Evolutionary conservation across 1,140 invertebrate species (phyloP), one percentile per base, ranked within the genome.

Genomic region (Diploscapter pachys): DNA sequence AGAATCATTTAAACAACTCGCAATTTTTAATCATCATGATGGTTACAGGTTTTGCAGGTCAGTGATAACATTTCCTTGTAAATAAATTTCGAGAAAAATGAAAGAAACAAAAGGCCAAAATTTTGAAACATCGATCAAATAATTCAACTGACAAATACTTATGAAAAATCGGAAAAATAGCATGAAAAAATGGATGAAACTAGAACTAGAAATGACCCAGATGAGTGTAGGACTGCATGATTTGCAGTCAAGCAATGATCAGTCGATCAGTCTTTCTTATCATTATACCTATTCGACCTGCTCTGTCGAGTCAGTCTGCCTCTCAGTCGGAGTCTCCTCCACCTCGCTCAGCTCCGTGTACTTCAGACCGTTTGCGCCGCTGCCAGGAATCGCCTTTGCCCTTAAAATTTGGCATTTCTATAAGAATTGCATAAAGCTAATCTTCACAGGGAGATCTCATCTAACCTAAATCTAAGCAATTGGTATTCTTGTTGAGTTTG

Each of bases 341-440:
- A 49, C 50, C 5, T 13, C 56, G 11, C 56, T 70, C 55, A 70
- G 49, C 52, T 70, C 68, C 13, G 59, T 56, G 48, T 70, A 70
- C 11, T 70, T 56, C 49, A 70, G 68, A 56, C 68, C 68, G 68
- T 70, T 70, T 70, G 59, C 68, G 68, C 56, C 68, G 68, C 68
- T 70, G 56, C 68, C 68, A 70, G 68, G 63, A 56, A 59, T 70
- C 68, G 68, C 62, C 62, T 59, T 70, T 70, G 68, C 68, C 68
- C 68, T 70, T 56, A 59, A 70, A 70, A 55, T 2, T 5, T 4
- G 6, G 6, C 8, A 5, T 69, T 31, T 31, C 31, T 31, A 31
- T 1, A 31, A 1, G 31, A 31, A 31, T 31, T 31, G 31, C 31
- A 31, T 31, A 31, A 31, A 31, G 31, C 31, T 31, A 31, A 31